A percentile compares a stretch with the other conserved stretches of the same genome.
Evolutionary conservation across 2,888 invertebrate genomes (phyloP).

Genomic region (Flexamia atlantica): DNA sequence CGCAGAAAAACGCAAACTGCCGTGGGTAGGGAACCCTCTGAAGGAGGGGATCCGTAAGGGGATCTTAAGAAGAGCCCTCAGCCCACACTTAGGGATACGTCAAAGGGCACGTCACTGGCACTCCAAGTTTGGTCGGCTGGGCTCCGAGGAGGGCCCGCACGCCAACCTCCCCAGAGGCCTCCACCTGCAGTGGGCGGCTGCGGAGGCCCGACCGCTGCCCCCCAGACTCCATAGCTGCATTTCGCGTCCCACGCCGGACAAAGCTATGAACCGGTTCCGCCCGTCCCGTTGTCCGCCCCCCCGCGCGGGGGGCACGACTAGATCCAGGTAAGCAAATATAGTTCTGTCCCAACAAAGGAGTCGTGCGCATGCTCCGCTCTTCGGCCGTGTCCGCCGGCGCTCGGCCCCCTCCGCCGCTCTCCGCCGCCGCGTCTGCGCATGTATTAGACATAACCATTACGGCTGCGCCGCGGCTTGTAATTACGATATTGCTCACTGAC

Average conservation of each 20-base stretch:
- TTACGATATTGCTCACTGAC: conserved; percentile 49
- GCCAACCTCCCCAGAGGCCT: too few relatives aligned
- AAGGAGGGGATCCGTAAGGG: too few relatives aligned
- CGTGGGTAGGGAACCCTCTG: too few relatives aligned
- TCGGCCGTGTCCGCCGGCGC: conserved; percentile 11
- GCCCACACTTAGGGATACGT: too few relatives aligned
- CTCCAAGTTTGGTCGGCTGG: too few relatives aligned
- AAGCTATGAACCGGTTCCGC: conserved; percentile 19
- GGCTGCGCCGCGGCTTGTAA: conserved; percentile 38
- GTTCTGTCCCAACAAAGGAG: conserved; percentile 49
- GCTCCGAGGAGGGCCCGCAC: too few relatives aligned
- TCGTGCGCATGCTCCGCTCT: conserved; percentile 26
- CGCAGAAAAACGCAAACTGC: too few relatives aligned
- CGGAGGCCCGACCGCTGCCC: conserved; percentile 7
- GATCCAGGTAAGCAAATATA: conserved; percentile 54
- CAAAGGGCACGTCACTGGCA: too few relatives aligned
- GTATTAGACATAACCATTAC: conserved; percentile 45
- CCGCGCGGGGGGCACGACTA: conserved; percentile 19
- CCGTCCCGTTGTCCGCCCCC: conserved; percentile 43
- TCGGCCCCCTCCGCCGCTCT: conserved; percentile 12
- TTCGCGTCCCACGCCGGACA: conserved; percentile 49
- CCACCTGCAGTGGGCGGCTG: conserved; percentile 36
- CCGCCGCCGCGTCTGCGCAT: neutral
- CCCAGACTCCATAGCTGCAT: neutral
- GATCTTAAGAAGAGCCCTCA: too few relatives aligned